A percentile compares a stretch with the other conserved stretches of the same genome.
Evolutionary conservation across 2,888 invertebrate genomes (phyloP).

Genomic region (Leucoma salicis): DNA sequence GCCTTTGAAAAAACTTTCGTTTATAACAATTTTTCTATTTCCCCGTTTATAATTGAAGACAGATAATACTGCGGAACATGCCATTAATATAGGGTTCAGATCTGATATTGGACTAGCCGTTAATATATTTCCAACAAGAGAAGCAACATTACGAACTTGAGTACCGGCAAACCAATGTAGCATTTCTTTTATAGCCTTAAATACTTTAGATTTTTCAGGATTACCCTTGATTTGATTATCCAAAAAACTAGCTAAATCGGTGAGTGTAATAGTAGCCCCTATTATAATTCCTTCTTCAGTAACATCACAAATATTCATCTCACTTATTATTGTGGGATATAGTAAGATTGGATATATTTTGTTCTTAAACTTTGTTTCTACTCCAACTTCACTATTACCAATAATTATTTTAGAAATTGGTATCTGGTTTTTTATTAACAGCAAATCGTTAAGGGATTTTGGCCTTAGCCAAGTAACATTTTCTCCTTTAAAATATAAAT

Average conservation of each 20-base stretch:
- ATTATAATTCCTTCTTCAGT: slow-evolving; percentile 83
- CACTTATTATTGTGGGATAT: slow-evolving; percentile 85
- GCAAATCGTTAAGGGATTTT: slow-evolving; percentile 83
- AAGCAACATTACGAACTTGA: slow-evolving; percentile 97
- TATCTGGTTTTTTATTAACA: slow-evolving; percentile 85
- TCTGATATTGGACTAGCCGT: slow-evolving; percentile 98
- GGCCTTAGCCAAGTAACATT: slow-evolving; percentile 91
- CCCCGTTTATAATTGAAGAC: slow-evolving; percentile 82
- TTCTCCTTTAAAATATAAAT: slow-evolving; percentile 83
- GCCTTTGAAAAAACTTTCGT: slow-evolving; percentile 91
- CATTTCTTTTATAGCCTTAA: slow-evolving; percentile 89
- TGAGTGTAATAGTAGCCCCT: slow-evolving; percentile 91
- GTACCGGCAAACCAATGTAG: slow-evolving; percentile 97
- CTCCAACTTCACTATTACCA: slow-evolving; percentile 95
- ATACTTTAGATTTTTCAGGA: slow-evolving; percentile 83
- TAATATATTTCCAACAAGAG: slow-evolving; percentile 95
- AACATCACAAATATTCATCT: slow-evolving; percentile 83
- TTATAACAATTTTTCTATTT: slow-evolving; percentile 84
- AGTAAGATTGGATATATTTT: slow-evolving; percentile 90
- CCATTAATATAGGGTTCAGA: slow-evolving; percentile 95
- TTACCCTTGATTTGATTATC: slow-evolving; percentile 75
- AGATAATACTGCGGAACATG: slow-evolving; percentile 85
- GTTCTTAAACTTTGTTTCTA: slow-evolving; percentile 95
- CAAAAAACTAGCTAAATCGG: slow-evolving; percentile 78
- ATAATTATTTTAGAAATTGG: slow-evolving; percentile 90